Conservation (phyloP, 2,113 vertebrate genomes). For the Empidonax traillii region DNA sequence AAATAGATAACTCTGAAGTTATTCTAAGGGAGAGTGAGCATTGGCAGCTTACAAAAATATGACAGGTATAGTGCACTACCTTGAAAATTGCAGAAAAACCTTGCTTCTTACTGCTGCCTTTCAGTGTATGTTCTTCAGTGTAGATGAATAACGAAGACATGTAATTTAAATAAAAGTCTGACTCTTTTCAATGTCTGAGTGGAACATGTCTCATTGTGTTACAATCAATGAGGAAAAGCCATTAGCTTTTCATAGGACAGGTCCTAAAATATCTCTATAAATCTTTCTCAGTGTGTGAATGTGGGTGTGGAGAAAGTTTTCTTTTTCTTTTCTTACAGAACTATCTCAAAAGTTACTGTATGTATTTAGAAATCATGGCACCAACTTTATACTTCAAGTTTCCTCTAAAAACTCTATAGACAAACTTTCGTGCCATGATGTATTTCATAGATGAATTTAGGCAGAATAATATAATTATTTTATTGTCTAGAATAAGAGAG, state of each 20-base stretch:
- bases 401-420: background rate
- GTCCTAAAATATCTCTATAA: background rate
- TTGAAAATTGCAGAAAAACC: background rate
- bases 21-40: background rate
- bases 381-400: background rate
- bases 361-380: background rate
- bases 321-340: background rate
- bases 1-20: background rate
- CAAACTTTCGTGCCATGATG: fast-evolving
- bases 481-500: background rate
- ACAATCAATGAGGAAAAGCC: background rate
- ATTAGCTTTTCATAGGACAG: background rate
- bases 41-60: background rate
- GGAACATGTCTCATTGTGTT: background rate
- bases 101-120: background rate
- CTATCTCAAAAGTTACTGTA: background rate
- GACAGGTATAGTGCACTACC: background rate
- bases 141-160: background rate
- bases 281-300: background rate
- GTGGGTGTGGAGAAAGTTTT: background rate
- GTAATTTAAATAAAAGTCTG: conserved; percentile 17
- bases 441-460: background rate
- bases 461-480: background rate
- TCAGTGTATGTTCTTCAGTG: background rate
- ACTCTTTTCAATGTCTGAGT: background rate